Base-by-base conservation (phyloP, 1,140 invertebrate species). In the Chlorops oryzae region DNA sequence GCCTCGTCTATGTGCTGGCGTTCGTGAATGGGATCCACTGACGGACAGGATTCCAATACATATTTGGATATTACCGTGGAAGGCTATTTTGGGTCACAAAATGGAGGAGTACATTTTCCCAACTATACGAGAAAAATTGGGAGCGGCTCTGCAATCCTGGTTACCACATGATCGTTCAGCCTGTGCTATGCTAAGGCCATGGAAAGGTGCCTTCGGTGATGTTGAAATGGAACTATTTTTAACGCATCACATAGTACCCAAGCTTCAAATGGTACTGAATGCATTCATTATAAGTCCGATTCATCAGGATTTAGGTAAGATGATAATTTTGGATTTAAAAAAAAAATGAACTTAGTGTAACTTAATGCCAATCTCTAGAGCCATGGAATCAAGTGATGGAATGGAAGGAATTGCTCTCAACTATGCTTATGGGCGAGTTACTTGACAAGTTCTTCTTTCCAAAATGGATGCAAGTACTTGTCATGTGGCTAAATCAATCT, bases 61-160 rank as follows among this genome's bases (percentile, higher is more conserved):
- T 74, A 81, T 84, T 6, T 99, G 96, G 96, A 83, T 98, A 48
- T 86, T 96, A 74, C 96, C 96, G 0, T 99, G 96, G 96, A 59
- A 62, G 13, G 52, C 42, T 3, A 64, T 72, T 6, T 41, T 72
- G 25, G 79, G 80, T 34, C 56, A 62, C 3, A 74, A 76, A 39
- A 63, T 98, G 59, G 85, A 91, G 58, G 82, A 83, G 2, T 77
- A 79, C 7, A 83, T 97, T 6, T 98, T 95, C 76, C 89, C 92
- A n/a, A 83, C 86, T 21, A 91, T 99, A 51, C 80, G 96, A 41
- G 85, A 92, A 18, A 98, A 98, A 69, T 75, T 99, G 7, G 85
- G 88, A 24, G 80, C 81, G 27, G 95, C 95, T 13, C 75, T 99
- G 25, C 80, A 80, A 1, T 86, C 84, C 24, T 99, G 96, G 96